Evolutionary conservation across 2,113 vertebrate genomes (phyloP).

Genomic region (Archocentrus centrarchus): DNA sequence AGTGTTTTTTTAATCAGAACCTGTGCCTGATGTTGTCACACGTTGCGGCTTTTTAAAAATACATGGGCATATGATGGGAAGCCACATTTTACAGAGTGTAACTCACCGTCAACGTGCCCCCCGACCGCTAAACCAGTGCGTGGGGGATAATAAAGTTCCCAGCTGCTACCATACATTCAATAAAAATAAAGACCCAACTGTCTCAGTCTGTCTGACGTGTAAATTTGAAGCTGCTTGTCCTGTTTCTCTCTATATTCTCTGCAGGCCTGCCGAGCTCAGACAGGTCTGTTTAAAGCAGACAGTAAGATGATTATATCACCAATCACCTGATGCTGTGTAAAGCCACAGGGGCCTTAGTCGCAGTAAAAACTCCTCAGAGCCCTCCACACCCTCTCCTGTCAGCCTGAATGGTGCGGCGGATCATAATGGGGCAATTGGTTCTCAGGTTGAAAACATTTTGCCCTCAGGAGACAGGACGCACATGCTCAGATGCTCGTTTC

Average conservation of each 20-base stretch:
- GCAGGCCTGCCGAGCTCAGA: not conserved
- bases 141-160: constrained; percentile 46
- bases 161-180: constrained; percentile 48
- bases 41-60: constrained; percentile 36
- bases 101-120: constrained; percentile 26
- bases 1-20: not conserved
- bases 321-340: constrained; percentile 70
- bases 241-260: not conserved
- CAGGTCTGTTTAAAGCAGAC: constrained; percentile 36
- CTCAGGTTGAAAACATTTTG: constrained; percentile 29
- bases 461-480: constrained; percentile 27
- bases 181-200: constrained; percentile 42
- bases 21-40: not conserved
- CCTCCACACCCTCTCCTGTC: not conserved
- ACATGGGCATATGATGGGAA: constrained; percentile 12
- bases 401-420: constrained; percentile 3
- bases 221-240: constrained; percentile 23
- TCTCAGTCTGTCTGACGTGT: constrained; percentile 23
- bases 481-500: constrained; percentile 41
- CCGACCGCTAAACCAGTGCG: not conserved
- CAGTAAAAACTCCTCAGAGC: not conserved
- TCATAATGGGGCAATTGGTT: constrained; percentile 8
- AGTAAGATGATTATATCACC: constrained; percentile 75
- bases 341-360: constrained; percentile 45
- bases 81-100: constrained; percentile 10